These are phyloP conservation scores for Psophia crepitans DNA, from an alignment of 2,113 vertebrate genomes.

Conservation along the genomic window DNA sequence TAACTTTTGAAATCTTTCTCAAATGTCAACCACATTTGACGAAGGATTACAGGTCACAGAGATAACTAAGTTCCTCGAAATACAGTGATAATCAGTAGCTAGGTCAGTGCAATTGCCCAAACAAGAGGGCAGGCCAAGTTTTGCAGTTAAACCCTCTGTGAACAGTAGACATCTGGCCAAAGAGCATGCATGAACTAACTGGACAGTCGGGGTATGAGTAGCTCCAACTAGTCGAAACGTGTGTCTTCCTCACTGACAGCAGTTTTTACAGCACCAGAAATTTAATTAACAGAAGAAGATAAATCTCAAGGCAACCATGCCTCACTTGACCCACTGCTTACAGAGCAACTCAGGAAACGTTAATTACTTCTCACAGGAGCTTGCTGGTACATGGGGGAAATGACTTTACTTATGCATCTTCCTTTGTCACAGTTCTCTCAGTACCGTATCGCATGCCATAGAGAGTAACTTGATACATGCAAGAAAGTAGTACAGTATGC, in stretches of 20 bases:
- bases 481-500: neutral
- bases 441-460: neutral
- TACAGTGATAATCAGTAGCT: neutral
- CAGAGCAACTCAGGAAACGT: neutral
- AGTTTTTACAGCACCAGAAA: neutral
- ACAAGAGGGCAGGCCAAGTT: neutral
- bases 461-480: neutral
- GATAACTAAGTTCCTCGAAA: slow-evolving; percentile 11
- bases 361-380: neutral
- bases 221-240: fast-evolving
- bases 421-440: neutral
- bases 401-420: neutral
- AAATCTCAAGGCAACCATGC: neutral
- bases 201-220: fast-evolving
- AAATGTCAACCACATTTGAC: slow-evolving; percentile 12
- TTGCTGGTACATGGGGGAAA: neutral
- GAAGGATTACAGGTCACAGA: neutral
- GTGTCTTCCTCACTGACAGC: neutral
- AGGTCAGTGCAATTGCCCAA: neutral
- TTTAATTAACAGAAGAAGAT: neutral
- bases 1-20: slow-evolving; percentile 1
- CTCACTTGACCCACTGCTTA: neutral
- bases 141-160: neutral
- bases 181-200: neutral
- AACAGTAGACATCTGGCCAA: neutral